A percentile compares a stretch with the other conserved stretches of the same genome.
Evolutionary conservation across 2,888 invertebrate species (phyloP).

Genomic region (Coremacera marginata): DNA sequence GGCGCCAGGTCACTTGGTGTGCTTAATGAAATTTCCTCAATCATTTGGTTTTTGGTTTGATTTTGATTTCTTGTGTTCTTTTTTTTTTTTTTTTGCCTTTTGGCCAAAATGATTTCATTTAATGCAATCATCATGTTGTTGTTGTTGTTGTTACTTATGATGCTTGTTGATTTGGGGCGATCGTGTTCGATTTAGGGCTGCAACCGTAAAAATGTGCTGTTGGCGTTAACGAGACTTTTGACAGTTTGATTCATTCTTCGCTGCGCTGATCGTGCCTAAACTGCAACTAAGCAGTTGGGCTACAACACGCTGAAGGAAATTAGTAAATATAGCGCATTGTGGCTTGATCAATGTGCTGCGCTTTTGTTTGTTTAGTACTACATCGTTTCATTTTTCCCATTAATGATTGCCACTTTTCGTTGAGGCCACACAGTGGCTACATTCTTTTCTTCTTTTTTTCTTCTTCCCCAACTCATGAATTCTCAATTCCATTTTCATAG

Average conservation of each 20-base stretch:
- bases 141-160: conserved; percentile 18
- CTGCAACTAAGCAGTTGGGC: neutral
- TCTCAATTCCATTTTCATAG: conserved; percentile 10
- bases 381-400: neutral
- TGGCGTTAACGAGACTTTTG: conserved; percentile 68
- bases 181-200: conserved; percentile 56
- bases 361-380: neutral
- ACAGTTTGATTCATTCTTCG: conserved; percentile 68
- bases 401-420: neutral
- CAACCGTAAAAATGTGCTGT: conserved; percentile 63
- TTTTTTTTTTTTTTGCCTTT: conserved; percentile 36
- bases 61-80: conserved; percentile 26
- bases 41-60: neutral
- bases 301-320: neutral
- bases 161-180: conserved; percentile 51
- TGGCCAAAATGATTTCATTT: conserved; percentile 25
- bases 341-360: neutral
- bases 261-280: neutral
- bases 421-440: neutral
- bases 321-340: neutral
- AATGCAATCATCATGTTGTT: conserved; percentile 28
- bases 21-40: conserved; percentile 25
- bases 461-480: conserved; percentile 25
- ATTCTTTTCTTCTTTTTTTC: neutral
- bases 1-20: conserved; percentile 60